Base-by-base conservation (phyloP, 2,797 vertebrate species). In the Epinephelus malabaricus region DNA sequence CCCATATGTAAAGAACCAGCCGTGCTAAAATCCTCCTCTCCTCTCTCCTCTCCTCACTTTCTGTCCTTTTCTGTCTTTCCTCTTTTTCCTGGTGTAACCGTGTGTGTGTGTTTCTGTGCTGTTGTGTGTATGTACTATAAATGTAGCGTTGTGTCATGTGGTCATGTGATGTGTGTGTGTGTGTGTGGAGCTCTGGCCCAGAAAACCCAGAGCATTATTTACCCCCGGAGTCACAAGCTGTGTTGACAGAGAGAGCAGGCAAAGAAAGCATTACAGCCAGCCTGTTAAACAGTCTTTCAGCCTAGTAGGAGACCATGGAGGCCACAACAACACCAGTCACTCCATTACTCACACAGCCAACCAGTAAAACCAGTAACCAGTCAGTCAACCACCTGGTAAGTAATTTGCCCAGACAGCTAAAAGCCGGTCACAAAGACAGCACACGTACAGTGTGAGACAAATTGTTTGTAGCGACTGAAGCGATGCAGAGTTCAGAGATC, bases 1-100 rank as follows among this genome's bases (percentile, higher is more conserved):
- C 82, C 86, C 77, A 65, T 88, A 78, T 88, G 82, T 88, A 84
- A 92, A 92, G 74, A 78, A 62, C 51, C 69, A 73, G 73, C 81
- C 50, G 58, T 19, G 82, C 76, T 23, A 18, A 51, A 14, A 3
- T 23, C 21, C 34, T 54, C 6, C 49, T 45, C 43, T 21, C 4
- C 17, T 63, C 43, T 1, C 4, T 14, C 7, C 34, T 18, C 12
- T 51, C 3, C 18, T 51, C 5, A 19, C 49, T 9, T 50, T 12
- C n/a, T 19, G 11, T 18, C 34, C 34, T 34, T 34, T 34, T 34
- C 34, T 8, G 34, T 34, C 34, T 34, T 34, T 27, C 59, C 49
- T 50, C 21, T 9, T 46, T 53, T 21, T 64, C 14, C 23, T 47
- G 3, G 8, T 54, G 23, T 30, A 46, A n/a, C 27, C 27, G 6